These are phyloP conservation scores for Oscheius onirici DNA, from an alignment of 2,888 invertebrate genomes.

Conservation along the genomic window DNA sequence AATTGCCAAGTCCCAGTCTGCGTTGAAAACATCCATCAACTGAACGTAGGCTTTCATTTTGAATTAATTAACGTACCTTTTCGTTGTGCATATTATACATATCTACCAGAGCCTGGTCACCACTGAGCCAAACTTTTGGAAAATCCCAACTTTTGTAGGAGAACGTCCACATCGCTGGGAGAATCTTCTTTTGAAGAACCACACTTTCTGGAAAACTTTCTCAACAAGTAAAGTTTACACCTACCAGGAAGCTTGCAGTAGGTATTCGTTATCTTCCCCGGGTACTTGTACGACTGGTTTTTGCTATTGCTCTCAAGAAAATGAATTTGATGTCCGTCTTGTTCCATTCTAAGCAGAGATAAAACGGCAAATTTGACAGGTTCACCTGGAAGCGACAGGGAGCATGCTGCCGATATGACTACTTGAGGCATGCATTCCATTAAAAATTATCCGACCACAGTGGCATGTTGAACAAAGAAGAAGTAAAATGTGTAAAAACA, in stretches of 20 bases:
- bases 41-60: conserved; percentile 6
- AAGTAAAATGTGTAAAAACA: background rate
- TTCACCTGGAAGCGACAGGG: conserved; percentile 39
- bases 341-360: conserved; percentile 36
- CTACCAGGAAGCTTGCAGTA: conserved; percentile 35
- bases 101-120: conserved; percentile 33
- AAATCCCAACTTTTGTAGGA: conserved; percentile 5
- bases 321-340: conserved; percentile 46
- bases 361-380: too few species aligned
- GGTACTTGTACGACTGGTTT: conserved; percentile 37
- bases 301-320: conserved; percentile 41
- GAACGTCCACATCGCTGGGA: conserved; percentile 24
- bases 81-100: conserved; percentile 28
- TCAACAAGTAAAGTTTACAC: background rate
- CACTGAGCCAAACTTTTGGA: conserved; percentile 20
- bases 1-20: conserved; percentile 48
- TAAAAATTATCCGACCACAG: conserved; percentile 34
- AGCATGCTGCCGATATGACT: conserved; percentile 44
- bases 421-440: conserved; percentile 41
- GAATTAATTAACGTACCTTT: conserved; percentile 6
- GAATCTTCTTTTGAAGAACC: background rate
- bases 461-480: background rate
- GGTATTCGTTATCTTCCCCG: conserved; percentile 32
- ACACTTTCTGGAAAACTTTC: background rate
- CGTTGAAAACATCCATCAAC: conserved; percentile 33